Evolutionary conservation across 2,113 vertebrate genomes (phyloP).

Genomic region (Centropristis striata): DNA sequence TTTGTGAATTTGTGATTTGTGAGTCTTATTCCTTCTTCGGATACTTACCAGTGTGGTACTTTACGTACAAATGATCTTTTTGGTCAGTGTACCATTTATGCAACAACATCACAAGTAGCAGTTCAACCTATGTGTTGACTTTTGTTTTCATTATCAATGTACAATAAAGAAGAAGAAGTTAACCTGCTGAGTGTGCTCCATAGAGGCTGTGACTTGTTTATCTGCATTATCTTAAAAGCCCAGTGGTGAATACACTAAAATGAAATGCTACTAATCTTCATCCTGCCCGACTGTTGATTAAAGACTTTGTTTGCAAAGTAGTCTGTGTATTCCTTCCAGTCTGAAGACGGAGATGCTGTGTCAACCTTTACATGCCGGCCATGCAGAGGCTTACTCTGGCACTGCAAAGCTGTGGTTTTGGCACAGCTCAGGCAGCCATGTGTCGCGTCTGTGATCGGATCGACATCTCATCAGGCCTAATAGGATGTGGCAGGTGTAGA

Average conservation of each 20-base stretch:
- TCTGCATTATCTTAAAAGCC: neutral
- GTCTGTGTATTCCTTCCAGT: neutral
- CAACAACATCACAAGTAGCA: neutral
- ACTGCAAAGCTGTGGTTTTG: constrained; percentile 48
- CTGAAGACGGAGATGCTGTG: neutral
- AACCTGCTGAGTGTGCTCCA: neutral
- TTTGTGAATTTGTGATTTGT: neutral
- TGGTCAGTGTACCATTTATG: neutral
- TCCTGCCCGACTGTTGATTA: constrained; percentile 6
- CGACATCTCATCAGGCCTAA: constrained; percentile 45
- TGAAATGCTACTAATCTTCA: neutral
- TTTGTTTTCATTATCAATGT: neutral
- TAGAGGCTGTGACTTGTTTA: neutral
- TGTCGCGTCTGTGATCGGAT: constrained; percentile 56
- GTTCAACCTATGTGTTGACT: neutral
- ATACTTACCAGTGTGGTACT: neutral
- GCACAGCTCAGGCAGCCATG: constrained; percentile 20
- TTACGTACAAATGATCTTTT: neutral
- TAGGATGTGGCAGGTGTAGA: constrained; percentile 61
- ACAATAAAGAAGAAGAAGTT: neutral
- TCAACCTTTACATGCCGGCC: constrained; percentile 5
- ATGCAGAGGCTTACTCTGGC: neutral
- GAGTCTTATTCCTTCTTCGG: neutral
- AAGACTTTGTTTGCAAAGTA: constrained; percentile 8
- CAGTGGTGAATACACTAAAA: neutral